Evolutionary conservation across 2,113 vertebrate genomes (phyloP).

Genomic region (Serilophus lunatus): DNA sequence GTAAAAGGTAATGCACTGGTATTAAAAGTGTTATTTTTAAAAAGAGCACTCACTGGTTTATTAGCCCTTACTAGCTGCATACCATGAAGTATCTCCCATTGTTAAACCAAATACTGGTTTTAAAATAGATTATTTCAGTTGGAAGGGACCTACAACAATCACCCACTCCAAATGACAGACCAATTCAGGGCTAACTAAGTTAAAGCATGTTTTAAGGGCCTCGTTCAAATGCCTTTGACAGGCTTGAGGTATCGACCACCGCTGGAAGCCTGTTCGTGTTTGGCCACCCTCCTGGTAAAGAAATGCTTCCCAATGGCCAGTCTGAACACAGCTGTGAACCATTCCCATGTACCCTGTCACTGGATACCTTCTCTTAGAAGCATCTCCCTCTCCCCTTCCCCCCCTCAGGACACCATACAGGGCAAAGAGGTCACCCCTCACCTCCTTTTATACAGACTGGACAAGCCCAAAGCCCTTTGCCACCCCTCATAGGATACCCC

Average conservation of each 20-base stretch:
- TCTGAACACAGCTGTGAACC: not conserved
- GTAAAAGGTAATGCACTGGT: not conserved
- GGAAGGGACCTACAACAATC: not conserved
- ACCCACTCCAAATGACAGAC: not conserved
- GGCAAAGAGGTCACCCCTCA: not conserved
- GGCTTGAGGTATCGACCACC: not conserved
- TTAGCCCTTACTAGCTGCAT: not conserved
- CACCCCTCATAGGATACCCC: not conserved
- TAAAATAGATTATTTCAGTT: not conserved
- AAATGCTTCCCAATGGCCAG: not conserved
- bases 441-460: not conserved
- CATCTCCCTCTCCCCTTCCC: not conserved
- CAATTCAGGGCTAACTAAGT: not conserved
- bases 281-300: not conserved
- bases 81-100: not conserved
- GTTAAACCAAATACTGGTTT: not conserved
- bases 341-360: not conserved
- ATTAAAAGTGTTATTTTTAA: not conserved
- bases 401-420: not conserved
- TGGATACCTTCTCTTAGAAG: not conserved
- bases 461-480: not conserved
- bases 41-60: not conserved
- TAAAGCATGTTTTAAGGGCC: not conserved
- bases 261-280: not conserved
- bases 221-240: not conserved